Evolutionary conservation across 2,113 vertebrate genomes (phyloP).

Genomic region (Aix galericulata): DNA sequence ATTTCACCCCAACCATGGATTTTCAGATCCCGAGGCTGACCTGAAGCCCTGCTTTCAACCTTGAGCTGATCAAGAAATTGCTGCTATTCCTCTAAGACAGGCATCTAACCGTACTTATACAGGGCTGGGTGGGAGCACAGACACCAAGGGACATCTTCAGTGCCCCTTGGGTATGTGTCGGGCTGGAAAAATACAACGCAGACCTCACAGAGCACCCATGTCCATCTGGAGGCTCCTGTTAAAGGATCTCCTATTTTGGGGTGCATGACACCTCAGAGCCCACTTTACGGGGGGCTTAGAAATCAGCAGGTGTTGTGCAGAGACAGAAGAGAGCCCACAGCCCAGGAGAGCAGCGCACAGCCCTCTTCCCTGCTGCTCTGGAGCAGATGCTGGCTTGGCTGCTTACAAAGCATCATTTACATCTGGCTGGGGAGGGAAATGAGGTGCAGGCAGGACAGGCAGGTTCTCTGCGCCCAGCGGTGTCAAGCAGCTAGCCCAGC

Average conservation of each 20-base stretch:
- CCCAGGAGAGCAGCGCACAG: background rate
- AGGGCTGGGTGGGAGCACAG: background rate
- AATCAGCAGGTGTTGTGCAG: background rate
- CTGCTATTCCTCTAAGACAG: background rate
- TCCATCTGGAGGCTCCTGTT: background rate
- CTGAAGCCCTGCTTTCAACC: background rate
- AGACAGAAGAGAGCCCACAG: no score
- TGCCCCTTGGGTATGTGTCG: background rate
- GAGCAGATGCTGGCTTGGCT: no score
- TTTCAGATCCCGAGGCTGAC: background rate
- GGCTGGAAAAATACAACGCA: background rate
- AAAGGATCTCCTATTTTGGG: background rate
- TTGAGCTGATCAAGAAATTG: background rate
- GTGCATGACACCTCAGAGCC: rapidly evolving
- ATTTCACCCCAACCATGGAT: background rate
- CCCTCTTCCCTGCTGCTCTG: no score
- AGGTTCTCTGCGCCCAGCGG: no score
- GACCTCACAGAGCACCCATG: background rate
- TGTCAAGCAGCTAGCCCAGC: no score
- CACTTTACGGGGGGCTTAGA: background rate
- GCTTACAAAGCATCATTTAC: no score
- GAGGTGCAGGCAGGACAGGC: background rate
- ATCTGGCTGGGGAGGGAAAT: background rate
- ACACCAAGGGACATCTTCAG: no score
- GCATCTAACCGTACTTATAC: background rate